Conservation (phyloP, 1,140 invertebrate species). For the Lethocerus indicus region DNA sequence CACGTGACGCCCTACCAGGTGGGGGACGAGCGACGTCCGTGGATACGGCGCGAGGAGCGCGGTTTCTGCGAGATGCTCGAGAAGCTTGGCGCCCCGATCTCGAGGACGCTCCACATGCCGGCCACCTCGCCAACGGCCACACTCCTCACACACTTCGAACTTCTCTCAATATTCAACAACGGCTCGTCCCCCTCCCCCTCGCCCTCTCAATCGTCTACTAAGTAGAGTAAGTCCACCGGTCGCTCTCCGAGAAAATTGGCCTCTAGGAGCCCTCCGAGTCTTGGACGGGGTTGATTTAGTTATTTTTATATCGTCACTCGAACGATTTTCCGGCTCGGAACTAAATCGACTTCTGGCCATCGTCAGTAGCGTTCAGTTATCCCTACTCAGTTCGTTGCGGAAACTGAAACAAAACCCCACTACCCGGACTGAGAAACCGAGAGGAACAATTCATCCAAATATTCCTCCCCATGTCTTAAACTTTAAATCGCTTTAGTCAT, state of each 20-base stretch:
- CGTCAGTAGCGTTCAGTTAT: too few relatives aligned
- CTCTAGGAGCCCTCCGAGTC: background rate
- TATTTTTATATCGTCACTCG: background rate
- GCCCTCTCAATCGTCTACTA: background rate
- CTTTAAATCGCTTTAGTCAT: too few relatives aligned
- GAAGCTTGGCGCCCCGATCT: slow-evolving; percentile 39
- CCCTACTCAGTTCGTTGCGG: too few relatives aligned
- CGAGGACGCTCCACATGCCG: slow-evolving; percentile 45
- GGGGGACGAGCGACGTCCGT: slow-evolving; percentile 49
- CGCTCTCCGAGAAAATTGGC: background rate
- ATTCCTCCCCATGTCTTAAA: too few relatives aligned
- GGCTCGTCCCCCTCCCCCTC: background rate
- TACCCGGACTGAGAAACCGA: too few relatives aligned
- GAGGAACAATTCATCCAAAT: too few relatives aligned
- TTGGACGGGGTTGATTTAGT: background rate
- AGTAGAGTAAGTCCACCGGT: background rate
- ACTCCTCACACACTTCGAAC: slow-evolving; percentile 49
- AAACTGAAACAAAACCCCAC: too few relatives aligned
- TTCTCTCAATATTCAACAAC: slow-evolving; percentile 35
- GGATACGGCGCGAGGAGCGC: slow-evolving; percentile 67
- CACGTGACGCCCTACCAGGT: slow-evolving; percentile 78
- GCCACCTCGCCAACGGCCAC: slow-evolving; percentile 35
- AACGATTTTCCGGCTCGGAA: too few relatives aligned
- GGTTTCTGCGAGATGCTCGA: slow-evolving; percentile 47
- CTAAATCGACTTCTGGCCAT: too few relatives aligned